A percentile compares a stretch with the other conserved stretches of the same genome.
Evolutionary conservation across 2,797 vertebrate genomes (phyloP).

Genomic region (Sebastolobus altivelis): DNA sequence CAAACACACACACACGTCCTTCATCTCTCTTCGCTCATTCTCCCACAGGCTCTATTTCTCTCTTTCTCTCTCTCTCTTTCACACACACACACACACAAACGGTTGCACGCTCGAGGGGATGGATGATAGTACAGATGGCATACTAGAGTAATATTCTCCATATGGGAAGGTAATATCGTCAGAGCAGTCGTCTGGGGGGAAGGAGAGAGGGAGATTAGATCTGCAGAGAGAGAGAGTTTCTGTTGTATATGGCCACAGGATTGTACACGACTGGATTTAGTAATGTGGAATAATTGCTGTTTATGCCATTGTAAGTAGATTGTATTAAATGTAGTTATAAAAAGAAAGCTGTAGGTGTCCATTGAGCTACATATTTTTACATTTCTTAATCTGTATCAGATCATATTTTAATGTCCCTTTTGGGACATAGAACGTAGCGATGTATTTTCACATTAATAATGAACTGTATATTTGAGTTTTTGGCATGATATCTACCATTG

Average conservation of each 20-base stretch:
- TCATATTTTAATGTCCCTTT: neutral
- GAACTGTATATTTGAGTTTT: neutral
- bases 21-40: slow-evolving; percentile 51
- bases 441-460: neutral
- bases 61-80: neutral
- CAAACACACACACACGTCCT: slow-evolving; percentile 41
- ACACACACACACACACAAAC: slow-evolving; percentile 38
- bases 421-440: neutral
- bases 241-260: slow-evolving; percentile 33
- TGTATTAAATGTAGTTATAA: neutral
- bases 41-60: slow-evolving; percentile 56
- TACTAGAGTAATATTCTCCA: slow-evolving; percentile 78
- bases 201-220: slow-evolving; percentile 60
- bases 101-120: slow-evolving; percentile 66
- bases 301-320: neutral
- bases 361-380: neutral
- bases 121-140: slow-evolving; percentile 82
- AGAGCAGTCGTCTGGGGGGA: slow-evolving; percentile 69
- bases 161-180: slow-evolving; percentile 80
- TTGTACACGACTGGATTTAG: slow-evolving; percentile 17
- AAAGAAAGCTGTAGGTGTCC: slow-evolving; percentile 5
- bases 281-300: slow-evolving; percentile 15
- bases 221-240: slow-evolving; percentile 33
- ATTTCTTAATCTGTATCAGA: neutral
- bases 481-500: neutral